Base-by-base conservation (phyloP, 2,797 vertebrate genomes). In the Lepus townsendii region DNA sequence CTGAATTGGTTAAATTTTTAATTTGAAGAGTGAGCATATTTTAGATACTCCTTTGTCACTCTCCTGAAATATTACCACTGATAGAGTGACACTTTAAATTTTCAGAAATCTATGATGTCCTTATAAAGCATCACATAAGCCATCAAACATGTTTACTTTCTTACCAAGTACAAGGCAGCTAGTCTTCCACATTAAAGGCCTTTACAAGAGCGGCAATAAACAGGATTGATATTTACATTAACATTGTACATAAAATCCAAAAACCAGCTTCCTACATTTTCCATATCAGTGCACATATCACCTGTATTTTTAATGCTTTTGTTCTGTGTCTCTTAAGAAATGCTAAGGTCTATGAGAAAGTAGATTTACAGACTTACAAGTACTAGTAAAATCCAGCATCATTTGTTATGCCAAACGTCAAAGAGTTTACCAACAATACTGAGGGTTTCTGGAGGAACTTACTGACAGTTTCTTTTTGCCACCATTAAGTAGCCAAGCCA, bases 231-330 rank as follows among this genome's bases (percentile, higher is more conserved):
- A 78, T 73, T 78, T 91, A 42, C 5, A 76, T 71, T 85, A 86
- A 79, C 16, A 80, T 85, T 72, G 1, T 63, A 82, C 24, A 47
- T 54, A 72, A 83, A 80, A 88, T 30, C 17, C 60, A 38, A 35
- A 90, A 93, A 24, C 88, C 72, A 77, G 20, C n/a, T 35, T 50
- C 20, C 57, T 86, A 0, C 63, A 54, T 50, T 91, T 93, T 83
- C n/a, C 4, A 32, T 63, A 84, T 75, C 30, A 32, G 27, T 62
- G 7, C 63, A 35, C 7, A 57, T 50, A 73, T 60, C 26, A 84
- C 78, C 14, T 63, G 75, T 38, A 38, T 88, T 66, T 90, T 60
- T 35, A 52, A 60, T 83, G 54, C 50, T 54, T 57, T 82, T 76
- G 89, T 83, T 84, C 20, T 84, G 0, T 76, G 24, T 77, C 4